Percentiles rank a stretch among this genome's conserved stretches.
phyloP scores from a whole-genome alignment of 2,888 invertebrate species.

The Marasmarcha lunaedactyla region DNA sequence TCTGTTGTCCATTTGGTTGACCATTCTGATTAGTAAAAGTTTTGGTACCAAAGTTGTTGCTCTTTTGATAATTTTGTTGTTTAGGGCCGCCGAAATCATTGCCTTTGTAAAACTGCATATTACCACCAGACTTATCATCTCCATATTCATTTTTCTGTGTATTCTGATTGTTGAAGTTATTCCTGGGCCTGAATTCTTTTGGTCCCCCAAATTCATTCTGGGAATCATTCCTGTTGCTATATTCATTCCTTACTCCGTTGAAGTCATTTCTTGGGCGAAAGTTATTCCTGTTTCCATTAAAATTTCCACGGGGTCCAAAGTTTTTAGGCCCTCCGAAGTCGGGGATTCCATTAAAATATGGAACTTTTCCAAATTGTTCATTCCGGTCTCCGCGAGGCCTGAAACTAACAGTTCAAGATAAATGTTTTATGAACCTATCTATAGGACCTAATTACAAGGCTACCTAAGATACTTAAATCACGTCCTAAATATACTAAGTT shows the following conservation, averaged over 20 bases:
- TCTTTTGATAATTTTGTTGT: conserved; percentile 38
- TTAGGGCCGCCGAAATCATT: conserved; percentile 64
- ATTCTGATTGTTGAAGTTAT: conserved; percentile 46
- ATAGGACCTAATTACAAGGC: no score
- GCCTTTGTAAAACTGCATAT: conserved; percentile 58
- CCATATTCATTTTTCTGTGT: conserved; percentile 44
- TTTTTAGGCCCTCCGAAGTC: conserved; percentile 65
- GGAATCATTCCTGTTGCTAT: conserved; percentile 43
- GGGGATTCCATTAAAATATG: conserved; percentile 48
- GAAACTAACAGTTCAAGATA: conserved; percentile 41
- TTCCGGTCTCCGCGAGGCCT: conserved; percentile 74
- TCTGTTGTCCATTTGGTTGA: conserved; percentile 35
- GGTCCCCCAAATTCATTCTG: conserved; percentile 61
- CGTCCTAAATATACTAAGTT: no score
- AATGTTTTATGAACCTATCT: conserved; percentile 1
- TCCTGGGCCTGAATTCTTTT: conserved; percentile 52
- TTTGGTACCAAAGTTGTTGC: conserved; percentile 50
- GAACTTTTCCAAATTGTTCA: conserved; percentile 74
- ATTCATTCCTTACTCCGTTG: conserved; percentile 58
- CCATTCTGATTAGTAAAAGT: conserved; percentile 44
- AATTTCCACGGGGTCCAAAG: conserved; percentile 51
- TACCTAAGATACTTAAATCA: conserved; percentile 1
- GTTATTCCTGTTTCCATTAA: conserved; percentile 49
- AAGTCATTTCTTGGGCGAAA: conserved; percentile 63
- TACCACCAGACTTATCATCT: conserved; percentile 41